These are phyloP conservation scores for Agapornis roseicollis DNA, from an alignment of 2,113 vertebrate genomes.

Conservation along the genomic window DNA sequence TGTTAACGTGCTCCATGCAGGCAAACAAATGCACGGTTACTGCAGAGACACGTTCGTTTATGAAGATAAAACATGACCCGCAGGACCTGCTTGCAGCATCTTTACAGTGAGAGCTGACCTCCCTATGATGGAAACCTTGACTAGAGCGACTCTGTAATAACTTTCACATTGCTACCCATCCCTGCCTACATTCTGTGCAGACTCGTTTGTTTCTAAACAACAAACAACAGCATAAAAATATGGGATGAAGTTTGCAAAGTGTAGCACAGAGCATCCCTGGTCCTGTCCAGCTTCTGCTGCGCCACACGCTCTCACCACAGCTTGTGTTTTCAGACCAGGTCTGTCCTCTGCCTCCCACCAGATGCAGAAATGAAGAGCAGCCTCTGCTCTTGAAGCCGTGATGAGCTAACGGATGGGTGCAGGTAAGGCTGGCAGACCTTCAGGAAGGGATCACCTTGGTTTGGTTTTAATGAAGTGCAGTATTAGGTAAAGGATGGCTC, in stretches of 20 bases:
- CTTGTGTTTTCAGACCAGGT: background rate
- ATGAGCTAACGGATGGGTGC: background rate
- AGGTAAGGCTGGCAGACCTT: slow-evolving; percentile 16
- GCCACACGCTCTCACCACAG: accelerated
- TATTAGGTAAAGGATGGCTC: background rate
- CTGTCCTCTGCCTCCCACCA: background rate
- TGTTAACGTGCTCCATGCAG: slow-evolving; percentile 53
- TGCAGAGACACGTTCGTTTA: background rate
- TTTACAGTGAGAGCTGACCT: background rate
- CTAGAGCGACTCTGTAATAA: background rate
- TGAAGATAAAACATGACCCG: background rate
- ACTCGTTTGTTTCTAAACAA: background rate
- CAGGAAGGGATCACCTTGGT: background rate
- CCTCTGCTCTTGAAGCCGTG: background rate
- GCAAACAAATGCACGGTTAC: background rate
- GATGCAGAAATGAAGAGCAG: background rate
- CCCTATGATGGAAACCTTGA: background rate
- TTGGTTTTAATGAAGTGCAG: background rate
- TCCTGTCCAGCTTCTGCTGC: background rate
- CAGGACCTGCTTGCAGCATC: background rate
- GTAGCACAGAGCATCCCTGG: accelerated
- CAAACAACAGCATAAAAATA: background rate
- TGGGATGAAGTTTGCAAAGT: background rate
- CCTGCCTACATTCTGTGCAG: background rate
- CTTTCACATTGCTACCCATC: background rate